These are phyloP conservation scores for Micrastur ruficollis DNA, from an alignment of 2,797 vertebrate species.

Conservation along the genomic window DNA sequence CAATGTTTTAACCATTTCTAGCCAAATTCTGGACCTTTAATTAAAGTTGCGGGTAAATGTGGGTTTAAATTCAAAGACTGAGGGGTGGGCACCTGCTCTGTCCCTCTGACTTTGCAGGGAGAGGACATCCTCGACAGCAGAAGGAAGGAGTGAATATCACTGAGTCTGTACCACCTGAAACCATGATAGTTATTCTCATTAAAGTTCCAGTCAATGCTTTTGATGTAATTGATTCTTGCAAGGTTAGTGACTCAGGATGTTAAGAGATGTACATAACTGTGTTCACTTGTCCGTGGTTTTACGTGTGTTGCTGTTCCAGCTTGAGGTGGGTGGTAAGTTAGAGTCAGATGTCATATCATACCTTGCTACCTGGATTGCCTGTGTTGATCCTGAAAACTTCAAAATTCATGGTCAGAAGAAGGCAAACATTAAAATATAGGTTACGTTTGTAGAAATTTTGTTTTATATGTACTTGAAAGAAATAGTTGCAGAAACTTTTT, in stretches of 20 bases:
- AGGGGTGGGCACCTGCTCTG: accelerated
- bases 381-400: not conserved
- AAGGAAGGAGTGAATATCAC: not conserved
- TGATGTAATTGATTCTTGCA: not conserved
- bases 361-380: not conserved
- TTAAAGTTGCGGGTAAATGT: not conserved
- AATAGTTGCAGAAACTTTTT: not conserved
- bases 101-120: not conserved
- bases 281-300: not conserved
- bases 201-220: not conserved
- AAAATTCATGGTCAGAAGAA: not conserved
- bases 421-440: not conserved
- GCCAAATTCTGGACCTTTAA: not conserved
- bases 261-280: not conserved
- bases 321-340: not conserved
- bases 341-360: not conserved
- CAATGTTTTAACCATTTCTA: not conserved
- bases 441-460: not conserved
- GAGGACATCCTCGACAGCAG: not conserved
- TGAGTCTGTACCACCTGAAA: not conserved
- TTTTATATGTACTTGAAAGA: not conserved
- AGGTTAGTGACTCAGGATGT: not conserved
- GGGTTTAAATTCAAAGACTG: not conserved
- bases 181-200: not conserved
- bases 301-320: not conserved